Evolutionary conservation across 1,140 invertebrate species (phyloP).

Genomic region (Batillaria attramentaria): DNA sequence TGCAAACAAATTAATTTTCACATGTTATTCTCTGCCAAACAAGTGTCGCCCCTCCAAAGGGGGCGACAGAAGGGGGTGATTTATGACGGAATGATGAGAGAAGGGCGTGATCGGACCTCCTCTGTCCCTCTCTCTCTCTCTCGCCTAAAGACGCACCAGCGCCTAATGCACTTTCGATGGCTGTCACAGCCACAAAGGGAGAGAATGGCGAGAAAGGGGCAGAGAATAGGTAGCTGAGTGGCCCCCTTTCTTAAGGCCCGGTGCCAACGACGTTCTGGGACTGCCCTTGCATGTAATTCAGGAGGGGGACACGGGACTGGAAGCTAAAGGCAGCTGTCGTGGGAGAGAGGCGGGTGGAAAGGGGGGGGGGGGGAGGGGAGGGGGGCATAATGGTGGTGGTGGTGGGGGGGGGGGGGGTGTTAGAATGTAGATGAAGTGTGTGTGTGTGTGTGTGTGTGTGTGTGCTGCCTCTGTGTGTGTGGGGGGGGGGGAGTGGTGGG

Average conservation of each 20-base stretch:
- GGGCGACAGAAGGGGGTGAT: background rate
- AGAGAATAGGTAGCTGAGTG: constrained; percentile 24
- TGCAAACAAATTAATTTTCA: constrained; percentile 30
- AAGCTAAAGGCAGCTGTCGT: too few relatives aligned
- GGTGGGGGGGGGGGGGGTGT: too few relatives aligned
- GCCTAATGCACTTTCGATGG: constrained; percentile 27
- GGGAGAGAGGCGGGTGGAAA: too few relatives aligned
- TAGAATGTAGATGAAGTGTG: too few relatives aligned
- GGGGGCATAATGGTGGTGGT: too few relatives aligned
- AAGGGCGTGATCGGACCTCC: constrained; percentile 3
- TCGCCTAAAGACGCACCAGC: background rate
- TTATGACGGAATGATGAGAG: constrained; percentile 21
- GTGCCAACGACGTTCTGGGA: background rate
- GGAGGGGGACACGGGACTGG: background rate
- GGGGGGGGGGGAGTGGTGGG: too few relatives aligned
- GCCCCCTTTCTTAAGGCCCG: background rate
- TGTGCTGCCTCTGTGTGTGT: too few relatives aligned
- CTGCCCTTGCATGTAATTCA: constrained; percentile 23
- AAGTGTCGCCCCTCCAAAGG: background rate
- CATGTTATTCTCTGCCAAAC: constrained; percentile 23
- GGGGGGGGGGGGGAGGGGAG: too few relatives aligned
- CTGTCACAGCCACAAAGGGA: constrained; percentile 13
- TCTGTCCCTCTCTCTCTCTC: too few relatives aligned
- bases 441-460: too few relatives aligned
- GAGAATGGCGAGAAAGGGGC: background rate